Evolutionary conservation across 1,140 invertebrate genomes (phyloP), one percentile per base, ranked within the genome.

Genomic region (Musca domestica): DNA sequence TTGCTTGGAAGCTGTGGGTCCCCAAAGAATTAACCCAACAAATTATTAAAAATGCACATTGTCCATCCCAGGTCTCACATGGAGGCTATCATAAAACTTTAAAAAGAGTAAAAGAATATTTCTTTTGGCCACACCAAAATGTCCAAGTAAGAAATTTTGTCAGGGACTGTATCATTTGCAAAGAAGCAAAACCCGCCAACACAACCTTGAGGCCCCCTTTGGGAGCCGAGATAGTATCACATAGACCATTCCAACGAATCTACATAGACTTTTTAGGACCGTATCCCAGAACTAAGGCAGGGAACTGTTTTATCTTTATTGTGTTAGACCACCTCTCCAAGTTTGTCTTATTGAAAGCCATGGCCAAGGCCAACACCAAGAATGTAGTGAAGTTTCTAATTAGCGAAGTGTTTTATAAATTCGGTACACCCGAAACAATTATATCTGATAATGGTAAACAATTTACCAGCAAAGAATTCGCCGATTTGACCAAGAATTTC

Each of bases 301-400:
- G n/a, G n/a, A n/a, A n/a, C n/a, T n/a, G n/a, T n/a, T n/a, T n/a
- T n/a, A n/a, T n/a, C n/a, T n/a, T n/a, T n/a, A n/a, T n/a, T n/a
- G 58, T 63, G 15, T 34, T 63, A 41, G 58, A 63, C 15, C 58
- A 63, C 12, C 12, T 63, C 6, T 30, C 27, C 1, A 63, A 63
- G 17, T 63, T 6, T 22, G n/a, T 22, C 9, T 6, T 63, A 2
- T 41, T 63, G 19, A 54, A 23, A 12, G 51, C 20, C 7, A 20
- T 54, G n/a, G n/a, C n/a, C n/a, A n/a, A n/a, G n/a, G n/a, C n/a
- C n/a, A n/a, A n/a, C n/a, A n/a, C n/a, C n/a, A n/a, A n/a, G n/a
- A n/a, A n/a, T n/a, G n/a, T n/a, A n/a, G n/a, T n/a, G n/a, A n/a
- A n/a, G n/a, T n/a, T n/a, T n/a, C n/a, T n/a, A n/a, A n/a, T n/a